Evolutionary conservation across 2,113 vertebrate genomes (phyloP).

Genomic region (Serilophus lunatus): DNA sequence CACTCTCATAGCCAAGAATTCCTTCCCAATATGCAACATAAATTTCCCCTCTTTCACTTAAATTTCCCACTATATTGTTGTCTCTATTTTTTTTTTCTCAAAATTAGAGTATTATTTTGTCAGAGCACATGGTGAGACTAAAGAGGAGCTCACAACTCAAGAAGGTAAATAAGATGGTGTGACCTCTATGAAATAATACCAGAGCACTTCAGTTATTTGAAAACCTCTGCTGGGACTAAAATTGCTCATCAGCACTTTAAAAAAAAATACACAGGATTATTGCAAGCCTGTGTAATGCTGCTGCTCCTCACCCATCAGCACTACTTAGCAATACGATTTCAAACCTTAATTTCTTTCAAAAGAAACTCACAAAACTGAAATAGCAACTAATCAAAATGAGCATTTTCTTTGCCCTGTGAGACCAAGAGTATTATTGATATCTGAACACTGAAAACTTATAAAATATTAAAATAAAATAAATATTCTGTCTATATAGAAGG

Average conservation of each 20-base stretch:
- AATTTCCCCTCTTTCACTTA: neutral
- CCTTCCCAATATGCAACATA: accelerated
- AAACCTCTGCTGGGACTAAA: neutral
- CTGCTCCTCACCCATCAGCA: neutral
- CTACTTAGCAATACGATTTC: neutral
- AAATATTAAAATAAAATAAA: neutral
- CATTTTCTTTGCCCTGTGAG: neutral
- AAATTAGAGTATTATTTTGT: neutral
- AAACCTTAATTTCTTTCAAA: neutral
- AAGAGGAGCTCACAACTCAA: neutral
- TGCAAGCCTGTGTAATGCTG: neutral
- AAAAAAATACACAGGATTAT: neutral
- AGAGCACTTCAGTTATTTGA: neutral
- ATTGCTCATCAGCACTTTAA: neutral
- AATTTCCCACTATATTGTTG: neutral
- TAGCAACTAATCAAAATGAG: neutral
- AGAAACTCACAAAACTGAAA: neutral
- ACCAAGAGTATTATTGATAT: neutral
- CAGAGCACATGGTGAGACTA: neutral
- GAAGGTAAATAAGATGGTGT: neutral
- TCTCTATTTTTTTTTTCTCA: neutral
- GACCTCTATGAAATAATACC: neutral
- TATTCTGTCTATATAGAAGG: neutral
- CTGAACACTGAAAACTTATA: neutral
- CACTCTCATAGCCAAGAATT: accelerated